Conservation (phyloP, 2,888 invertebrate genomes). For the Vesta saturnalis region DNA sequence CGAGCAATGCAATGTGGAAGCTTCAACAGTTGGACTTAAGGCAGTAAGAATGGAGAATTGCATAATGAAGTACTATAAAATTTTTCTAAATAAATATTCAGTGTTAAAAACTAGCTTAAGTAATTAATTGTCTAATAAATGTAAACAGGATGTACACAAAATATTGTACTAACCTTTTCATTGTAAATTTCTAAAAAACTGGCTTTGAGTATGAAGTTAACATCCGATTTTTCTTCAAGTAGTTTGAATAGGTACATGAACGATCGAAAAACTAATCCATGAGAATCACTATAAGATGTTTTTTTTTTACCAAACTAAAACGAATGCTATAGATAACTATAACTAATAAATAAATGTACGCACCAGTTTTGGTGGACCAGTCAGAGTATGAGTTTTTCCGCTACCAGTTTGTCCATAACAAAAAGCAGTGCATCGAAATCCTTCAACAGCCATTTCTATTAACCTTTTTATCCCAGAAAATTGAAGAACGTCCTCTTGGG, state of each 20-base stretch:
- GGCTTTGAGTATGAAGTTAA: conserved; percentile 87
- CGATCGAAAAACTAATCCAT: conserved; percentile 89
- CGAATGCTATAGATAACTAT: background rate
- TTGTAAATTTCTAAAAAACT: conserved; percentile 97
- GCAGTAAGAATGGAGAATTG: conserved; percentile 9
- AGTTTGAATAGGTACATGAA: conserved; percentile 90
- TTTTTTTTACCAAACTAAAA: conserved; percentile 58
- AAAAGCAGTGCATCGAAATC: conserved; percentile 93
- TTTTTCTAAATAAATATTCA: background rate
- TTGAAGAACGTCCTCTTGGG: conserved; percentile 85
- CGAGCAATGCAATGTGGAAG: background rate
- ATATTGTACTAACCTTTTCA: conserved; percentile 79
- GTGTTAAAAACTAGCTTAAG: no score
- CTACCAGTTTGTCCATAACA: conserved; percentile 98
- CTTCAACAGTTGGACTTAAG: background rate
- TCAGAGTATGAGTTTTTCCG: conserved; percentile 95
- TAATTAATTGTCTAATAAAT: background rate
- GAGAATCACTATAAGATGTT: conserved; percentile 70
- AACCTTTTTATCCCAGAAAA: conserved; percentile 91
- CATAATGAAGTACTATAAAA: conserved; percentile 3
- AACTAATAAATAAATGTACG: conserved; percentile 52
- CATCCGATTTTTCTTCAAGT: conserved; percentile 79
- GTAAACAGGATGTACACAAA: no score
- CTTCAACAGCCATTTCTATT: conserved; percentile 94
- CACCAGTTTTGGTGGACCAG: conserved; percentile 89